Evolutionary conservation across 2,888 invertebrate species (phyloP).

Genomic region (Ectropis crepuscularia): DNA sequence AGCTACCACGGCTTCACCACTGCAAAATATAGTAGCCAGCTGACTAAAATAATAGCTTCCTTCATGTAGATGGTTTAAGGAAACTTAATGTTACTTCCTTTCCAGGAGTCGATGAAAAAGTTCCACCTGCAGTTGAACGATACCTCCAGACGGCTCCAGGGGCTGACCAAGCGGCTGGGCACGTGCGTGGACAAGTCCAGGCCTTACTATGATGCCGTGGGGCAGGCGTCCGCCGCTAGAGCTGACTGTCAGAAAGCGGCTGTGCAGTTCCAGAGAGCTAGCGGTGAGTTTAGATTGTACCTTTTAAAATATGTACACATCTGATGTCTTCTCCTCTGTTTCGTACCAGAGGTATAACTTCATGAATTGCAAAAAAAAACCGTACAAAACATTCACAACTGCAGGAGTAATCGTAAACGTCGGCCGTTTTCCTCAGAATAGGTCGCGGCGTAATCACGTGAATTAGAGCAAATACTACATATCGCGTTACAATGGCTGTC

Average conservation of each 20-base stretch:
- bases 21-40: no score
- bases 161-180: slow-evolving; percentile 92
- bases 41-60: no score
- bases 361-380: no score
- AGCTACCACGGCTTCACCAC: no score
- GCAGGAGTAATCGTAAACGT: neutral
- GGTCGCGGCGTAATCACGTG: slow-evolving; percentile 6
- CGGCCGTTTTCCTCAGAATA: neutral
- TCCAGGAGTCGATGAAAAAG: slow-evolving; percentile 95
- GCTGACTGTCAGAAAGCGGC: slow-evolving; percentile 96
- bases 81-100: slow-evolving; percentile 4
- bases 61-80: no score
- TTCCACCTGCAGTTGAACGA: slow-evolving; percentile 94
- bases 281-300: slow-evolving; percentile 88
- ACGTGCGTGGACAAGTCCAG: slow-evolving; percentile 94
- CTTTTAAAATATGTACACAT: no score
- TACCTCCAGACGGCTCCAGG: slow-evolving; percentile 92
- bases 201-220: slow-evolving; percentile 94
- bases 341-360: no score
- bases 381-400: neutral
- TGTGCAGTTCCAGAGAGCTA: slow-evolving; percentile 94
- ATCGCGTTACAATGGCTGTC: slow-evolving; percentile 24
- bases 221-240: slow-evolving; percentile 90
- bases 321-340: no score
- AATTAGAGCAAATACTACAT: slow-evolving; percentile 25